Evolutionary conservation across 2,797 vertebrate genomes (phyloP), one percentile per base, ranked within the genome.

Genomic region (Atherinosoma microstoma): DNA sequence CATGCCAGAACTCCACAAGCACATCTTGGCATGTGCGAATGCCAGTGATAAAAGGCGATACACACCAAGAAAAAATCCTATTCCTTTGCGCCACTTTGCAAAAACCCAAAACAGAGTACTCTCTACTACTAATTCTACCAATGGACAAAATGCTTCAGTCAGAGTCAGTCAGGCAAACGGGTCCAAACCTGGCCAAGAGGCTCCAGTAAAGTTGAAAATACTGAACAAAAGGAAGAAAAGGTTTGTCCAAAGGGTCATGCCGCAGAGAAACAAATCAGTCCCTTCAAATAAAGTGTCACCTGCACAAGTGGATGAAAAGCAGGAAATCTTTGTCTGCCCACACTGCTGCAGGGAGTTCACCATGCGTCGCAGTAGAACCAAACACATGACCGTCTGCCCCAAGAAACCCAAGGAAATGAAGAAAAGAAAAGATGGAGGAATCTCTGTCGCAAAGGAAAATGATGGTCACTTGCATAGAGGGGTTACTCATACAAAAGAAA

Each of bases 11-110:
- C 91, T 99, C 27, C 98, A 99, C 92, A 98, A 97, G 73, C 97
- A 99, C 73, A 99, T 99, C 70, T 69, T 99, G 82, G 96, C 95
- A 0, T 99, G 98, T 65, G 98, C 98, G 0, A 99, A 96, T 53
- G 98, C 98, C 32, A 99, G 97, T 1, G 98, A 99, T 80, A 99
- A 97, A 89, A 97, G 96, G 84, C 94, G 98, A 54, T 99, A 99
- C 82, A 99, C 98, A 0, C 98, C 98, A 13, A 97, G 98, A 89
- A 99, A 97, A 84, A 99, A 99, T 74, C 98, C 98, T 0, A 96
- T 99, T 0, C 98, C 98, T 0, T 89, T 99, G 30, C 97, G 96
- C 4, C 97, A 98, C 79, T 97, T 97, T 16, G 96, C 97, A 58
- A 97, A 96, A 79, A 91, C 94, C 7, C 97, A 95, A 85, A 98